Base-by-base conservation (phyloP, 2,888 invertebrate genomes). In the Meta bourneti region DNA sequence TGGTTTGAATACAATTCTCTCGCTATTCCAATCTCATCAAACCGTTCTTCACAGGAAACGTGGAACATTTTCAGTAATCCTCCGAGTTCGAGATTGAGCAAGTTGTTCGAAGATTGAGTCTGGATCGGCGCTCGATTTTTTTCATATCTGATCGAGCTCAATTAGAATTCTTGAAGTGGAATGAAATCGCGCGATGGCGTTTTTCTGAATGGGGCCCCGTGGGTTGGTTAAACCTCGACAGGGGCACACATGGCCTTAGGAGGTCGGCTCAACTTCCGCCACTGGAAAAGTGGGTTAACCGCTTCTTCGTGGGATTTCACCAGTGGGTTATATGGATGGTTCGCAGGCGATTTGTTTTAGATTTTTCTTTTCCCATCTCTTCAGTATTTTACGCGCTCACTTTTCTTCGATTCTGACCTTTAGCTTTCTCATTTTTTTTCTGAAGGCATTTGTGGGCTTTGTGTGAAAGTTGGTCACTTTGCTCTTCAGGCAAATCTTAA, bases 381-480 rank as follows among this genome's bases (percentile, higher is more conserved):
- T 84, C 48, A 61, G 61, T 16, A 52, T 74, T 84, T 84, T 84
- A 75, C 84, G 54, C 84, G 54, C 75, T 84, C 84, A 74, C 84
- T 84, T 84, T 84, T 75, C 54, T 74, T 75, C 34, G 9, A 13
- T 20, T 84, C n/a, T 84, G 84, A 84, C 84, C 84, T 75, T 84
- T 79, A 7, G 34, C 61, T 52, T 51, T 49, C 13, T 49, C 51
- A 7, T 52, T 51, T 49, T 19, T 51, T 78, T 19, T 78, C 20
- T 49, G 52, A 19, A 19, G 13, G n/a, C 54, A 71, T 16, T 72
- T 20, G 49, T 0, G 16, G n/a, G n/a, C 20, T 34, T 54, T 75
- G 61, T 84, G 84, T 84, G 84, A 84, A 84, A 84, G 84, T 75
- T 84, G 84, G 84, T 72, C 84, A 84, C 19, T 69, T n/a, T 70